These are phyloP conservation scores for Seira musarum DNA, from an alignment of 2,888 invertebrate species.

Conservation along the genomic window DNA sequence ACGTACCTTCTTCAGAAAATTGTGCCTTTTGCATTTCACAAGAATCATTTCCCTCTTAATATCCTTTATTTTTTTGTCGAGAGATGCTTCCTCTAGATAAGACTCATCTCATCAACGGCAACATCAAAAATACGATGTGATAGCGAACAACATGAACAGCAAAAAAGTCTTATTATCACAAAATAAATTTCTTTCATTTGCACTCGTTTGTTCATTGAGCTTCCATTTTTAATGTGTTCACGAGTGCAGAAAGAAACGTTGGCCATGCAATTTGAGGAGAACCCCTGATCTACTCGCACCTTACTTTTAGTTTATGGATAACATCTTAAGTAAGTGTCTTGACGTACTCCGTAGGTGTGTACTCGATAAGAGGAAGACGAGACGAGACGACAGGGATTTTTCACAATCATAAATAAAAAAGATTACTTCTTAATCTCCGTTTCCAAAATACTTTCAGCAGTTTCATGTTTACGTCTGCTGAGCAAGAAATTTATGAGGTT, in stretches of 20 bases:
- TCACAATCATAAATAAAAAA: background rate
- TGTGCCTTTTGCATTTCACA: background rate
- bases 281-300: no score
- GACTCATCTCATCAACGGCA: slow-evolving; percentile 34
- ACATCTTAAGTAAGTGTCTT: no score
- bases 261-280: background rate
- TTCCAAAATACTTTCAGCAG: slow-evolving; percentile 1
- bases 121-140: slow-evolving; percentile 11
- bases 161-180: background rate
- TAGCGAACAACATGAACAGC: no score
- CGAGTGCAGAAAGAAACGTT: slow-evolving; percentile 26
- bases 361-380: background rate
- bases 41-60: slow-evolving; percentile 30
- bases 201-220: slow-evolving; percentile 4
- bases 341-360: no score
- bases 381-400: background rate
- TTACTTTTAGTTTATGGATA: no score
- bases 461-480: background rate
- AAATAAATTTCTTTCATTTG: slow-evolving; percentile 5
- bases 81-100: slow-evolving; percentile 40
- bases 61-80: slow-evolving; percentile 17
- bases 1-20: background rate
- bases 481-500: background rate
- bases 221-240: slow-evolving; percentile 29
- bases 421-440: background rate